Base-by-base conservation (phyloP, 1,140 invertebrate genomes). In the Brachionus plicatilis region DNA sequence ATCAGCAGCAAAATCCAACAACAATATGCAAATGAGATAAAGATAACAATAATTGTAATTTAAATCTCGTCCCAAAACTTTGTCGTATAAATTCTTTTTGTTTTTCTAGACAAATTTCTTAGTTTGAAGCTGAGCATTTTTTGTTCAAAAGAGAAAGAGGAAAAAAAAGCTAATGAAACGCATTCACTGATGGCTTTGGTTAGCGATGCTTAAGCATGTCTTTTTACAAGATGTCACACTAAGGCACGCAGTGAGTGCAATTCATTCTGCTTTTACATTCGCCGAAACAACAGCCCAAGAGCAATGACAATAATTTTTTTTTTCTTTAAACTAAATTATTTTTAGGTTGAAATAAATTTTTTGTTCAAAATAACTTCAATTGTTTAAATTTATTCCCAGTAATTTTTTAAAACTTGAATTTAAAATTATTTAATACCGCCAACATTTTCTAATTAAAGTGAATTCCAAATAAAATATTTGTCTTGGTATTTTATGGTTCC, bases 241-340 rank as follows among this genome's bases (percentile, higher is more conserved):
- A 75, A 75, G 70, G 70, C 70, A 75, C 70, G 70, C 70, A 75
- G 70, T 75, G 70, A 75, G 70, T 75, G 70, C 70, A 75, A 75
- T 75, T 43, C 70, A 75, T 68, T 68, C 12, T 3, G 66, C 66
- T 68, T 68, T 68, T 12, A 37, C 29, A 33, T 33, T 33, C 29
- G 29, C 33, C 33, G n/a, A 37, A 6, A 37, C 33, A 37, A 37
- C 33, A 37, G 6, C 33, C 5, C 33, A 7, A 7, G 0, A 37
- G 33, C 33, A 33, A 0, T 3, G 2, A 24, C 24, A 24, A 24
- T 24, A 1, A 1, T 24, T 24, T 24, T 37, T 37, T 37, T 37
- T 37, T 37, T 37, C 33, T 7, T 37, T 37, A 6, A 37, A 37
- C 33, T 37, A 37, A 37, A 37, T 37, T 37, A 6, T 37, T 37